Conservation (phyloP, 2,797 vertebrate species). For the Jordanella pulchra region DNA sequence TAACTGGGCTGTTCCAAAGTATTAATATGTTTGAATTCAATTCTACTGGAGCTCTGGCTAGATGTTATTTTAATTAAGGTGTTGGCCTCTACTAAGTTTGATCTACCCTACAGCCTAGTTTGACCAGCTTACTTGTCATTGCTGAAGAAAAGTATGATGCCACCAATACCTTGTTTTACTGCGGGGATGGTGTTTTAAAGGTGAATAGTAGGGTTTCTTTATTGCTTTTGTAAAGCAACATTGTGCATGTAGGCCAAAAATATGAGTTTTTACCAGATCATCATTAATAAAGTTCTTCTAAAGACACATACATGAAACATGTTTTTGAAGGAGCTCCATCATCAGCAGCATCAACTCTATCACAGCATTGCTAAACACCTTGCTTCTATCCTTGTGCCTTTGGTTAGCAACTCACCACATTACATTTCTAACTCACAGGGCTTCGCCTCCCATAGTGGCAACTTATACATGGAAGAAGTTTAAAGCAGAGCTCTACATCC, state of each 20-base stretch:
- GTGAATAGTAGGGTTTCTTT: neutral
- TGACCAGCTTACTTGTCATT: neutral
- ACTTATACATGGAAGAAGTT: too few relatives aligned
- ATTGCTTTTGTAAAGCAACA: neutral
- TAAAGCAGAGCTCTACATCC: too few relatives aligned
- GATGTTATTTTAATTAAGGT: neutral
- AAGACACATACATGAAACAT: neutral
- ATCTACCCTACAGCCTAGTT: neutral
- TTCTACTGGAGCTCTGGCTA: neutral
- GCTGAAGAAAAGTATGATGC: neutral
- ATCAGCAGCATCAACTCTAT: too few relatives aligned
- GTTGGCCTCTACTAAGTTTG: neutral
- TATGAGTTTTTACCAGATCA: too few relatives aligned
- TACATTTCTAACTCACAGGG: too few relatives aligned
- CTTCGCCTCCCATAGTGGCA: too few relatives aligned
- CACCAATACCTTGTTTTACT: neutral
- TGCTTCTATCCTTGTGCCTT: too few relatives aligned
- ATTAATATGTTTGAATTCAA: neutral
- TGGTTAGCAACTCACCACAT: too few relatives aligned
- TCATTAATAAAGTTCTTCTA: neutral
- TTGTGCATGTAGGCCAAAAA: neutral
- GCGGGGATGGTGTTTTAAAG: neutral
- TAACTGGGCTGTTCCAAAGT: neutral
- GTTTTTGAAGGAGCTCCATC: too few relatives aligned
- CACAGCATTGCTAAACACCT: too few relatives aligned